Percentiles rank a stretch among this genome's conserved stretches.
phyloP scores from a whole-genome alignment of 2,888 invertebrate species.

The Phortica okadai region DNA sequence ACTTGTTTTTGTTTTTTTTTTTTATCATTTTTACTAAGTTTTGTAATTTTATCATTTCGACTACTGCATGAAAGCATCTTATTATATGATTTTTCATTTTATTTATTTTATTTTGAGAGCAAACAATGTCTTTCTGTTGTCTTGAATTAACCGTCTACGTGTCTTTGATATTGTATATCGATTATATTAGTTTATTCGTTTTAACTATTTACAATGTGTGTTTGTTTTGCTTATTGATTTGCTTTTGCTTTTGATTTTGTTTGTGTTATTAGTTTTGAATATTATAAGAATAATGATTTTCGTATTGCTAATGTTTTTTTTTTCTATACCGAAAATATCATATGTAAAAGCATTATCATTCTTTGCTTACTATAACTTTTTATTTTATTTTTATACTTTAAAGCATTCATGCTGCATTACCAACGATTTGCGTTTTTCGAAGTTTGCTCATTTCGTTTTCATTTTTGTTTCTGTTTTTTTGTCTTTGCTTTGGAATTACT shows the following conservation, averaged over 20 bases:
- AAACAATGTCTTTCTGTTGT: background rate
- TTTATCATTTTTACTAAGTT: background rate
- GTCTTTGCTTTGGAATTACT: constrained; percentile 69
- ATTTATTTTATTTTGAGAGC: constrained; percentile 28
- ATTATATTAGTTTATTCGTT: constrained; percentile 38
- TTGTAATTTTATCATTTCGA: background rate
- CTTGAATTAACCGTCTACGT: constrained; percentile 26
- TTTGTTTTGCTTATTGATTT: constrained; percentile 20
- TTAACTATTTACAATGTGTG: constrained; percentile 32
- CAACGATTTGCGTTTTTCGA: background rate
- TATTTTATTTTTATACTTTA: background rate
- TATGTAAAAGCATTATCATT: constrained; percentile 5
- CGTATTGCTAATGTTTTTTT: background rate
- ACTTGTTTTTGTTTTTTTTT: background rate
- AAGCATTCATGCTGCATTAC: constrained; percentile 18
- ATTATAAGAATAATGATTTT: constrained; percentile 28
- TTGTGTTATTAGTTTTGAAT: constrained; percentile 30
- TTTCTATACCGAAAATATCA: constrained; percentile 7
- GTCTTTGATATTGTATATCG: constrained; percentile 38
- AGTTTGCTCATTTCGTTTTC: background rate
- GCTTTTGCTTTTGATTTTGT: constrained; percentile 22
- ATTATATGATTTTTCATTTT: background rate
- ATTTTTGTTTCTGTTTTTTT: background rate
- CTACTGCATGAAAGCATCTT: background rate
- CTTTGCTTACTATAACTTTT: background rate